Evolutionary conservation across 2,797 vertebrate genomes (phyloP).

Genomic region (Sebastes variabilis): DNA sequence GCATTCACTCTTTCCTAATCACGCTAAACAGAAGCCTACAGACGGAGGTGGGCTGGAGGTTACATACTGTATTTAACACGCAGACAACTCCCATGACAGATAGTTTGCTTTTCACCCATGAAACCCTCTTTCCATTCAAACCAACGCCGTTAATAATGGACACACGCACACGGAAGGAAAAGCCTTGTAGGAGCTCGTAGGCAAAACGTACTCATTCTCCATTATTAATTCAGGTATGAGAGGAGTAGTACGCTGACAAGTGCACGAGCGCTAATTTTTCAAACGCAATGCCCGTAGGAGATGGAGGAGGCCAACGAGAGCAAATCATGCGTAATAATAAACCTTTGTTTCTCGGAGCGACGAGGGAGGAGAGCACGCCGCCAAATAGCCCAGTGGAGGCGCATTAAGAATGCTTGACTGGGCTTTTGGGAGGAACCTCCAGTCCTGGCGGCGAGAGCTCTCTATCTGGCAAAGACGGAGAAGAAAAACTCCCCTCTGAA

Average conservation of each 20-base stretch:
- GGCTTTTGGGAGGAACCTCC: slow-evolving; percentile 54
- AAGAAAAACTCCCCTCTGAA: slow-evolving; percentile 22
- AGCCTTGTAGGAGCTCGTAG: slow-evolving; percentile 32
- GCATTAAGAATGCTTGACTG: slow-evolving; percentile 59
- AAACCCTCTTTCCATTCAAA: slow-evolving; percentile 26
- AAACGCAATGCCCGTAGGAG: slow-evolving; percentile 57
- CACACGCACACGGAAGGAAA: slow-evolving; percentile 10
- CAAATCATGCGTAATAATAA: slow-evolving; percentile 73
- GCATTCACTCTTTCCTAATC: slow-evolving; percentile 15
- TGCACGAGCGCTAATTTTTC: slow-evolving; percentile 53
- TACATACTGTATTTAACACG: slow-evolving; percentile 29
- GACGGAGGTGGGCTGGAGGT: slow-evolving; percentile 8
- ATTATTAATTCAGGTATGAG: slow-evolving; percentile 72
- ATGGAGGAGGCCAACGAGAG: slow-evolving; percentile 60
- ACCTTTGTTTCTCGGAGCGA: slow-evolving; percentile 67
- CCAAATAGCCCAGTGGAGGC: slow-evolving; percentile 45
- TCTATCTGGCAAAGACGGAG: slow-evolving; percentile 38
- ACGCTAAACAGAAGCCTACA: slow-evolving; percentile 11
- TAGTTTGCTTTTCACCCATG: slow-evolving; percentile 10
- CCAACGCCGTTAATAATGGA: slow-evolving; percentile 55
- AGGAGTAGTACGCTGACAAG: slow-evolving; percentile 48
- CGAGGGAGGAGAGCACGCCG: slow-evolving; percentile 9
- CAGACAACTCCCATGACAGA: slow-evolving; percentile 30
- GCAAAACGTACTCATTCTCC: slow-evolving; percentile 48
- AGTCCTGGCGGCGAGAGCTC: slow-evolving; percentile 31